Percentiles rank a stretch among this genome's conserved stretches.
Conservation (phyloP, 2,113 vertebrate species). For the Chunga burmeisteri region DNA sequence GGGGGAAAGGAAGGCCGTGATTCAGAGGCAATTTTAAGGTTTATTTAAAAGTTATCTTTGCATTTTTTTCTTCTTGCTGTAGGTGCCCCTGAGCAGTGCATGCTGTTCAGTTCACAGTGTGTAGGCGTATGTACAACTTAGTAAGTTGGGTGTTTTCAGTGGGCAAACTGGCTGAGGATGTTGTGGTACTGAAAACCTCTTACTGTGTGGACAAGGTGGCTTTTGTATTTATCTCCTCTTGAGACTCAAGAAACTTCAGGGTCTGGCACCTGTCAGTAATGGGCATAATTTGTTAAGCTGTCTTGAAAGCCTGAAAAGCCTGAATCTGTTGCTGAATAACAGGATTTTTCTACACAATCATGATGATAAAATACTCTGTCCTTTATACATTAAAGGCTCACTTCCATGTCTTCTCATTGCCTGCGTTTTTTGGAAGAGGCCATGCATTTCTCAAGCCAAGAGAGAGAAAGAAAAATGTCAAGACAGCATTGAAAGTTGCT, state of each 20-base stretch:
- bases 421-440: background rate
- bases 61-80: rapidly evolving
- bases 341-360: background rate
- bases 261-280: background rate
- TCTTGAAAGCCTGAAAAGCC: background rate
- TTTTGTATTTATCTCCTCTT: background rate
- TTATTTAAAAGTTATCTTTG: background rate
- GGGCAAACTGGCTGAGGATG: background rate
- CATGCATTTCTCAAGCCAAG: background rate
- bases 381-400: background rate
- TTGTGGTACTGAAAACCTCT: background rate
- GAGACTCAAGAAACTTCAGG: background rate
- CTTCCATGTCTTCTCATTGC: background rate
- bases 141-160: background rate
- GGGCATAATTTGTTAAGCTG: background rate
- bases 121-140: background rate
- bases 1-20: background rate
- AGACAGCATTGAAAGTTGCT: background rate
- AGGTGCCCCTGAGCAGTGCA: background rate
- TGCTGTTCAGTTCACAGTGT: background rate
- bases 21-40: rapidly evolving
- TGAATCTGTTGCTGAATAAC: background rate
- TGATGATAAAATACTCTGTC: background rate
- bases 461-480: background rate
- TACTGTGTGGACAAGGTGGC: background rate